phyloP scores from a whole-genome alignment of 2,797 vertebrate genomes.

The Gila robusta region DNA sequence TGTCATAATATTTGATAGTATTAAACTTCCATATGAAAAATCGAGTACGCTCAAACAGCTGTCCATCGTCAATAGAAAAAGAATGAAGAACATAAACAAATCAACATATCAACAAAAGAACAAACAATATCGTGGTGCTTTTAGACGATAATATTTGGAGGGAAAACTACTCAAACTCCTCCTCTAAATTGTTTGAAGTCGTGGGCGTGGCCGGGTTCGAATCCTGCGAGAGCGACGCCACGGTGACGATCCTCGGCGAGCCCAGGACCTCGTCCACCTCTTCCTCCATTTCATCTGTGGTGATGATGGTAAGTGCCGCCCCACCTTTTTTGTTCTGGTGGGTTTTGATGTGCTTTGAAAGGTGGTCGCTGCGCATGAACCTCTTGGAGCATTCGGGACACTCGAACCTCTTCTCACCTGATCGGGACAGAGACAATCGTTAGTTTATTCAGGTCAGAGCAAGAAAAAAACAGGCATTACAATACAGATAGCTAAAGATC shows the following conservation, averaged over 20 bases:
- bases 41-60: conserved; percentile 75
- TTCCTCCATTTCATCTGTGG: conserved; percentile 97
- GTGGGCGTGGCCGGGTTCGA: conserved; percentile 95
- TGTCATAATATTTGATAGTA: conserved; percentile 67
- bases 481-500: not conserved
- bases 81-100: conserved; percentile 57
- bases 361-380: conserved; percentile 99
- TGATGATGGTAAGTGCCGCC: conserved; percentile 94
- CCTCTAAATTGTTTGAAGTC: conserved; percentile 94
- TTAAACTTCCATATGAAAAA: conserved; percentile 72
- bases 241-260: conserved; percentile 93
- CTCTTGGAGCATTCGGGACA: conserved; percentile 98
- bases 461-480: not conserved
- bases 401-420: conserved; percentile 98
- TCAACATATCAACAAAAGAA: conserved; percentile 49
- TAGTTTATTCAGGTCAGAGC: not conserved
- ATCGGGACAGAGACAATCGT: conserved; percentile 5
- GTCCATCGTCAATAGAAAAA: conserved; percentile 68
- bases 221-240: conserved; percentile 92
- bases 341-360: conserved; percentile 99
- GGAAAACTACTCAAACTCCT: conserved; percentile 78
- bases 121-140: conserved; percentile 59
- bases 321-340: conserved; percentile 99
- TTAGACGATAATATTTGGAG: conserved; percentile 17
- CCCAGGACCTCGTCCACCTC: conserved; percentile 90